Evolutionary conservation across 2,113 vertebrate genomes (phyloP), one percentile per base, ranked within the genome.

Genomic region (Rhadina sibilatrix): DNA sequence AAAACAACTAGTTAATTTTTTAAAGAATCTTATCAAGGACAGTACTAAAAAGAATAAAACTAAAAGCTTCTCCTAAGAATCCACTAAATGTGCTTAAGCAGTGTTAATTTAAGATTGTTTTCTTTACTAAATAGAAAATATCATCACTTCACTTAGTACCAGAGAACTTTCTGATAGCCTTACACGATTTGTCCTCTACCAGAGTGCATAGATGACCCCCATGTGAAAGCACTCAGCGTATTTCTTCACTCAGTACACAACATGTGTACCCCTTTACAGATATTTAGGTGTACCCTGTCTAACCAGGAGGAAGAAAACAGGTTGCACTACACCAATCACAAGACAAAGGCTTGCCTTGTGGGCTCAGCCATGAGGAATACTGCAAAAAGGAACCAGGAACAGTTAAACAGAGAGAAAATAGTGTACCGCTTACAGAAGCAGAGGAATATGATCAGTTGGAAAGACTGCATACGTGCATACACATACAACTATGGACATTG

Each of bases 401-500:
- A 28, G 6, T n/a, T n/a, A 28, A 83, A 65, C 6, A 70, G 30
- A 53, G 5, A 33, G 12, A 65, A 79, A 76, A 47, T 3, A 42
- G 17, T 16, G 8, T 23, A 31, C 16, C 7, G 6, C 28, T 65
- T 61, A 19, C 1, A 65, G 22, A 31, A 46, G 28, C 10, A 57
- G 31, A 72, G 31, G 61, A 83, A 35, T 23, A 25, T 10, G 7
- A 13, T n/a, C 1, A 1, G 7, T 46, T 79, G 59, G 46, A 86
- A 87, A 85, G 61, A 47, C 19, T 52, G 28, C n/a, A n/a, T n/a
- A n/a, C n/a, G n/a, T 23, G 5, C 12, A 6, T 11, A 5, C 7
- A 40, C 4, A 5, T 35, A 10, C 8, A 63, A 5, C 5, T 56
- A 9, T 4, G 7, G 3, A 6, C 12, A 2, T 12, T 46, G 42